Evolutionary conservation across 2,797 vertebrate genomes (phyloP), one percentile per base, ranked within the genome.

Genomic region (Menidia menidia): DNA sequence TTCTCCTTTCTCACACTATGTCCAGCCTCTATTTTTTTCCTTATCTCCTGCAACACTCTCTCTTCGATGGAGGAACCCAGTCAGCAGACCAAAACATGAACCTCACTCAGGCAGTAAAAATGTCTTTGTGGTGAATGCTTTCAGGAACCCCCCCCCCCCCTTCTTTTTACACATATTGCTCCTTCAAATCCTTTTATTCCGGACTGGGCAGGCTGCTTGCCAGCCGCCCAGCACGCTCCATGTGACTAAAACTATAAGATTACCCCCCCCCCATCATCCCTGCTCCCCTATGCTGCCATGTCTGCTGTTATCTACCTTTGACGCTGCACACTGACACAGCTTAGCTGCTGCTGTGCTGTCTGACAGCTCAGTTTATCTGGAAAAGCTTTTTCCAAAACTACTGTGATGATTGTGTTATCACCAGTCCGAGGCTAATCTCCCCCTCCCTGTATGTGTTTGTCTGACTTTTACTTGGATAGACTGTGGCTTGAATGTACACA

Each of bases 401-500:
- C 65, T 47, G 73, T 72, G 81, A 81, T 77, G 79, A 61, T 66
- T 70, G 57, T 77, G 72, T 82, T 87, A 78, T 83, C 68, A 14
- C 80, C 50, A 25, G 68, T 47, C 68, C 53, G 57, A 73, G 41
- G 44, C 70, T 81, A 75, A 89, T 84, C 84, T 76, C 60, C 75
- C 35, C 35, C 11, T 70, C 15, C 65, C 64, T 68, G 25, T 71
- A 19, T 71, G 56, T 68, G 2, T 71, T 65, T 58, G 44, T 77
- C 64, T 80, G 30, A 19, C 32, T 51, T 64, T 68, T 47, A 12
- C 53, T 71, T 54, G 60, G 60, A 51, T 87, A 98, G 98, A 99
- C 79, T 99, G 98, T 2, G 98, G 98, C 11, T 81, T 99, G 88
- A 99, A 98, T 12, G 97, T 99, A 44, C 98, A 99, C 92, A 99